Evolutionary conservation across 2,797 vertebrate species (phyloP), one percentile per base, ranked within the genome.

Genomic region (Naso thynnoides): DNA sequence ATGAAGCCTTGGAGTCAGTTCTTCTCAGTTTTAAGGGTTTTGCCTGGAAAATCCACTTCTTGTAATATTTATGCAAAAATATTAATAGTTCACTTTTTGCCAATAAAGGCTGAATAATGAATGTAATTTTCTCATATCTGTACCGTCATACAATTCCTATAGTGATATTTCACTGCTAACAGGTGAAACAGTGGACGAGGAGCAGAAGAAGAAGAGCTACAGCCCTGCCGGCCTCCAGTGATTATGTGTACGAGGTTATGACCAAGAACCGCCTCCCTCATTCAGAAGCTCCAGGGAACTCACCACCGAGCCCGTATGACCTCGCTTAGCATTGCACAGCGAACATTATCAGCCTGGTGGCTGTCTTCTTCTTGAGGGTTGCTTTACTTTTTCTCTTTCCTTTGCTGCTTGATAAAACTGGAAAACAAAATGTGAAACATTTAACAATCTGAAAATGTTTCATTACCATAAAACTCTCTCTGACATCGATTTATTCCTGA

Each of bases 171-270:
- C 0, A 31, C 38, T 44, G 8, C 38, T 55, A 54, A 76, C 76
- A 88, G 88, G 29, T 80, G 10, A 80, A 63, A 38, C 24, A 5
- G 10, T 23, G 57, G 18, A 9, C 0, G 2, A 2, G 11, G 15
- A 31, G 18, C 18, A 67, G 38, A 14, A 48, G 18, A 52, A 48
- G 1, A 6, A 5, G 0, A 52, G 24, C 24, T 33, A 1, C 0
- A 6, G 6, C 0, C 8, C 6, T 0, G 1, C n/a, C 0, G 14
- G 14, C 1, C 16, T 0, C 70, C 16, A 39, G 0, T 8, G 76
- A 86, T 0, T 21, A 21, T 21, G 45, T 85, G 49, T 89, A 90
- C 45, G 84, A 90, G 78, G 26, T 29, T 2, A 89, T 90, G 88
- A 67, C 11, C 18, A 69, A 54, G 39, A 55, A 36, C 0, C 2